phyloP scores from a whole-genome alignment of 2,888 invertebrate species.

The Seira sanloemensis region DNA sequence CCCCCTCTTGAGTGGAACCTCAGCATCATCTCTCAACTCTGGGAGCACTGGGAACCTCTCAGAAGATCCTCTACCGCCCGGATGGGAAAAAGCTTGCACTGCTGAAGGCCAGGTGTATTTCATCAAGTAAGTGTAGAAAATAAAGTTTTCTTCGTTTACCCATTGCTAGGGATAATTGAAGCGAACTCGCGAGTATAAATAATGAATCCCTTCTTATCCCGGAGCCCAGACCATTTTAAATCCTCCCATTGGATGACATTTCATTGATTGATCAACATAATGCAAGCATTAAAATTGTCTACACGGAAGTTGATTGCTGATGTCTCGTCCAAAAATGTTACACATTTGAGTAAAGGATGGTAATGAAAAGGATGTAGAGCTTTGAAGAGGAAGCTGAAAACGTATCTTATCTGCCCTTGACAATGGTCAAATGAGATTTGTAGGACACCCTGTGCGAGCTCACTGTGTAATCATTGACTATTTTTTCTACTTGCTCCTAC shows the following conservation, averaged over 20 bases:
- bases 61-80: slow-evolving; percentile 89
- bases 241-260: neutral
- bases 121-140: slow-evolving; percentile 82
- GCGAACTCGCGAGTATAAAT: too few relatives aligned
- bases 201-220: too few relatives aligned
- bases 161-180: too few relatives aligned
- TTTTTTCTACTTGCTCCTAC: neutral
- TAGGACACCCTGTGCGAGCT: slow-evolving; percentile 53
- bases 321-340: neutral
- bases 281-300: neutral
- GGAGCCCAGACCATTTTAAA: neutral
- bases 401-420: slow-evolving; percentile 37
- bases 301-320: slow-evolving; percentile 14
- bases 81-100: slow-evolving; percentile 92
- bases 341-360: too few relatives aligned
- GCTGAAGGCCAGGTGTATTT: slow-evolving; percentile 91
- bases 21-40: slow-evolving; percentile 69
- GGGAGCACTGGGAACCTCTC: slow-evolving; percentile 78
- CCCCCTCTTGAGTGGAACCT: slow-evolving; percentile 73
- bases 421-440: slow-evolving; percentile 58
- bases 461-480: slow-evolving; percentile 17
- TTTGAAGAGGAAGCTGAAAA: slow-evolving; percentile 17
- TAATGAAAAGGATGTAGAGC: slow-evolving; percentile 22
- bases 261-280: neutral
- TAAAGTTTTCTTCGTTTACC: too few relatives aligned